Base-by-base conservation (phyloP, 2,113 vertebrate species). In the Vimba vimba region DNA sequence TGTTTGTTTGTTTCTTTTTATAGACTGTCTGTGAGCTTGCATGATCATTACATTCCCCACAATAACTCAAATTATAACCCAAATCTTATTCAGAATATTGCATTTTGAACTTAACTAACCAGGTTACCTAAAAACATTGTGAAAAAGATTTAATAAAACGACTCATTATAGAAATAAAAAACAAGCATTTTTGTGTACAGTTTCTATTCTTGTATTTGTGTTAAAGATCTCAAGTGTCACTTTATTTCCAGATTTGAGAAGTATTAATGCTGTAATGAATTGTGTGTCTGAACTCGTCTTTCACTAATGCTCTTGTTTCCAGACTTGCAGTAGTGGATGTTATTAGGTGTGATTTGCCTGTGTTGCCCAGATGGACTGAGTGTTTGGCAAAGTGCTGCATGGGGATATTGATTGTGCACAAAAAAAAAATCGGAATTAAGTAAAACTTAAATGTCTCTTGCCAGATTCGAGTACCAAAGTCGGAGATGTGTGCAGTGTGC, bases 401-500 rank as follows among this genome's bases (percentile, higher is more conserved):
- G 79, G 79, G 15, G 66, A 47, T 43, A 47, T 45, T 45, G 30
- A 30, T 9, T 45, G 9, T 64, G 27, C 12, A 43, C 19, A 57
- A 17, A 73, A 10, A 57, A 10, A 33, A 30, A 30, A 1, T 0
- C n/a, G 59, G 25, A 10, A 23, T 11, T 43, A 10, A 71, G 21
- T 73, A 6, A 73, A 73, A 43, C 2, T 0, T 6, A 15, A 36
- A 80, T 23, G 47, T 50, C n/a, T 90, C 90, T 90, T 87, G 93
- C 68, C 45, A 97, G 95, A 94, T 94, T 92, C 96, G 94, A 89
- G 93, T 96, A 92, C 97, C 95, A 89, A 96, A 96, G 92, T 96
- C 96, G 23, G 97, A 98, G 95, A 95, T 87, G 0, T 99, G 98
- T 93, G 94, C 90, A 30, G 93, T 95, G 89, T 99, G 98, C 93